These are phyloP conservation scores for Chelonus insularis DNA, from an alignment of 1,140 invertebrate genomes.

Conservation along the genomic window DNA sequence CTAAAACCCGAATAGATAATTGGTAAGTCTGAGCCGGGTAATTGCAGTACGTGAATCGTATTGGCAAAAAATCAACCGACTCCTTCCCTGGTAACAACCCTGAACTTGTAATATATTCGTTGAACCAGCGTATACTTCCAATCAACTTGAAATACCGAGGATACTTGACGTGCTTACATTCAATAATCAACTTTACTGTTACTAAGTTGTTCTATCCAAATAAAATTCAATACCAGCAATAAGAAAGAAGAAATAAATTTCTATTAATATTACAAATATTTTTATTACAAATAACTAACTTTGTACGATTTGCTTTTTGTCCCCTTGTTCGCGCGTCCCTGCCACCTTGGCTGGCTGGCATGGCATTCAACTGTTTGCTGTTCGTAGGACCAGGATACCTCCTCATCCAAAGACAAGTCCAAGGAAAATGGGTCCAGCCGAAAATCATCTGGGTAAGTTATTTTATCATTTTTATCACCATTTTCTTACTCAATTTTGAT, in stretches of 20 bases:
- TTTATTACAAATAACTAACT: constrained; percentile 42
- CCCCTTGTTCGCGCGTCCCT: constrained; percentile 60
- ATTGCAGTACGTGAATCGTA: constrained; percentile 35
- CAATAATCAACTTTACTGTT: too few species aligned
- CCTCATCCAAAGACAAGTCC: constrained; percentile 58
- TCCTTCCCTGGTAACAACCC: constrained; percentile 22
- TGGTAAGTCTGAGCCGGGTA: constrained; percentile 57
- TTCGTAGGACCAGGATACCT: constrained; percentile 65
- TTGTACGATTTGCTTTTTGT: constrained; percentile 59
- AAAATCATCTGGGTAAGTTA: constrained; percentile 61
- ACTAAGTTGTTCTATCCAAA: too few species aligned
- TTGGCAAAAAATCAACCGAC: constrained; percentile 44
- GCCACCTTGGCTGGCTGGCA: constrained; percentile 63
- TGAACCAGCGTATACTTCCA: constrained; percentile 14
- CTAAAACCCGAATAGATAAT: constrained; percentile 58
- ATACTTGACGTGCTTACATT: not conserved
- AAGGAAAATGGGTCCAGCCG: constrained; percentile 65
- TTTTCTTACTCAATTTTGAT: not conserved
- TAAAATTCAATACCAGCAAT: too few species aligned
- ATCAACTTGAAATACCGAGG: constrained; percentile 7
- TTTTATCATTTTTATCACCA: too few species aligned
- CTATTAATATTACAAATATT: not conserved
- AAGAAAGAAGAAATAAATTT: not conserved
- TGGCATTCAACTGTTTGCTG: constrained; percentile 65
- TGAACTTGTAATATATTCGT: constrained; percentile 10